A percentile compares a stretch with the other conserved stretches of the same genome.
These are phyloP conservation scores for Anthopleura sola DNA, from an alignment of 64 coral and sea anemone genomes.

Conservation along the genomic window DNA sequence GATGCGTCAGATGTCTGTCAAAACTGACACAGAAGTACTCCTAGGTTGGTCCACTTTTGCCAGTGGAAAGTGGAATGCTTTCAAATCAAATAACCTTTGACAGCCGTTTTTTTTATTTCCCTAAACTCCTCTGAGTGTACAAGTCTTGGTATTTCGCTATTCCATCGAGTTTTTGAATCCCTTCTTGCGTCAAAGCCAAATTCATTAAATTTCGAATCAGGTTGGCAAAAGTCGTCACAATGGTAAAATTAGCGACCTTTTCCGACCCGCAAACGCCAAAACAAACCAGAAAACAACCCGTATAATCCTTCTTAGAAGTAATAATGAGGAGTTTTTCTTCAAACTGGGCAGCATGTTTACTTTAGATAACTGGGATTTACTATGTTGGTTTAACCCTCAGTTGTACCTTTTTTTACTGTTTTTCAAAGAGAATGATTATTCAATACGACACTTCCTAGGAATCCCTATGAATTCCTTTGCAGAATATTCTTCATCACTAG, in stretches of 20 bases:
- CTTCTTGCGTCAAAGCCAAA: neutral
- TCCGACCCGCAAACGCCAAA: neutral
- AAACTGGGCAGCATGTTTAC: neutral
- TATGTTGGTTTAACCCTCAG: neutral
- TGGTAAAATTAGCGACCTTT: conserved; percentile 7
- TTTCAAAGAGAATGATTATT: neutral
- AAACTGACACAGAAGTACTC: neutral
- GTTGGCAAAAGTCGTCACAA: neutral
- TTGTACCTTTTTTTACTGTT: neutral
- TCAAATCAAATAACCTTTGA: too few species aligned
- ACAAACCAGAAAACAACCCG: too few species aligned
- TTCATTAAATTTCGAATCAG: neutral
- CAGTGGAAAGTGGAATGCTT: too few species aligned
- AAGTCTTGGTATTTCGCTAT: neutral
- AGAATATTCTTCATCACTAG: too few species aligned
- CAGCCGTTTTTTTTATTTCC: too few species aligned
- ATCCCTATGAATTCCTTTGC: too few species aligned
- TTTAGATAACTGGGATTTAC: conserved; percentile 5
- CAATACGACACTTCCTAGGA: neutral
- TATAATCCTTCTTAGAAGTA: neutral
- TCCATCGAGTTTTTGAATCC: neutral
- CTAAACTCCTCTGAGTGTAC: too few species aligned
- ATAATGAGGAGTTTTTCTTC: neutral
- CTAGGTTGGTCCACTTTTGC: too few species aligned
- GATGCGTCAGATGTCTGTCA: neutral